Evolutionary conservation across 2,797 vertebrate species (phyloP).

Genomic region (Pangasius djambal): DNA sequence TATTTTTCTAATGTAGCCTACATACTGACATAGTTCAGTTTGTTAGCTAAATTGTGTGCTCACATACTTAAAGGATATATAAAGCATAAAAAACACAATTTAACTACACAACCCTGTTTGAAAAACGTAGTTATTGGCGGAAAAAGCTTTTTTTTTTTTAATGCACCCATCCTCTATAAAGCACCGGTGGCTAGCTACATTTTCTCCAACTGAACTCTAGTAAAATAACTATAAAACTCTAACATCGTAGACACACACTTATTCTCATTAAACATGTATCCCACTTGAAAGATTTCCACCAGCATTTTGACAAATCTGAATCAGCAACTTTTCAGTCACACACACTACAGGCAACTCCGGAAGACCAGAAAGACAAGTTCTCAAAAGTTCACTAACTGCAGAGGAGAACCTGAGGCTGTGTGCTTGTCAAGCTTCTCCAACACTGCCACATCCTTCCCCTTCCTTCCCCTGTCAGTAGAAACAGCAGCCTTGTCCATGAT

Average conservation of each 20-base stretch:
- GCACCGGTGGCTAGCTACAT: neutral
- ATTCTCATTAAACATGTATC: neutral
- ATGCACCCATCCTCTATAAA: neutral
- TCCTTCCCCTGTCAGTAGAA: conserved; percentile 68
- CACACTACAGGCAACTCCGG: neutral
- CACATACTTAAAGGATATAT: no score
- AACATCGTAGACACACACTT: neutral
- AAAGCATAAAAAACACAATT: neutral
- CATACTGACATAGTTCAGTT: neutral
- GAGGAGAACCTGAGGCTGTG: conserved; percentile 4
- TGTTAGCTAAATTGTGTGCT: neutral
- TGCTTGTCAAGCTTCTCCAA: conserved; percentile 46
- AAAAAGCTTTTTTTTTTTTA: neutral
- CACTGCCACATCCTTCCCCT: conserved; percentile 52
- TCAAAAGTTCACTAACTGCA: conserved; percentile 29
- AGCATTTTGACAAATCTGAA: conserved; percentile 15
- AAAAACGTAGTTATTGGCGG: neutral
- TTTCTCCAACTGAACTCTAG: neutral
- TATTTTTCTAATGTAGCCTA: no score
- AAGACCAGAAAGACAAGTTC: conserved; percentile 15
- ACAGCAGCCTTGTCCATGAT: conserved; percentile 73
- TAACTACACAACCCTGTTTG: neutral
- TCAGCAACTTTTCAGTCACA: neutral
- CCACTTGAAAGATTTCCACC: conserved; percentile 6
- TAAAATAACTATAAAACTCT: neutral